Base-by-base conservation (phyloP, 2,113 vertebrate genomes). In the Microcebus griseorufus region DNA sequence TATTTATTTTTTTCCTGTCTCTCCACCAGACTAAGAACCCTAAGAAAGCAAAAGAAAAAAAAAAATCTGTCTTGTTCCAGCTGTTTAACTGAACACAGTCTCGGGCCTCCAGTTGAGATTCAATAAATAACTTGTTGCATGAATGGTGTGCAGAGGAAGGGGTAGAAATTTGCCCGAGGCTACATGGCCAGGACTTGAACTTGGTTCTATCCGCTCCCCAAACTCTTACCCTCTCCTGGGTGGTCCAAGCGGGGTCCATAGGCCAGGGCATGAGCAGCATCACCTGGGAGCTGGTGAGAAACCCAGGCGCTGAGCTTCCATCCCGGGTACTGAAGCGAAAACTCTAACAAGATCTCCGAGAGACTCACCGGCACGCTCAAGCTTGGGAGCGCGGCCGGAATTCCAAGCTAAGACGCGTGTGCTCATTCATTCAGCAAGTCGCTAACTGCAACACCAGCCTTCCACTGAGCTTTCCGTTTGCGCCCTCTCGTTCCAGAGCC, bases 241-340 rank as follows among this genome's bases (percentile, higher is more conserved):
- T 48, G 9, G 10, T 48, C 69, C 39, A 37, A 17, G 2, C 7
- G 39, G 42, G 34, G 16, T 39, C 42, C 80, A 55, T 2, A 48
- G 16, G 8, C 64, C 37, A 42, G 23, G 34, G 78, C 34, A 32
- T 13, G 9, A 4, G 3, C 1, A 5, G 3, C 1, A 5, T 27
- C n/a, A 83, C 25, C 14, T 9, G n/a, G 39, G 58, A 81, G 29
- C 69, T 67, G 12, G 9, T 37, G 55, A 64, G 64, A 78, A 73
- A 82, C 48, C 34, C 32, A 16, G 34, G 23, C 3, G 22, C 45
- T 76, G 29, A 55, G 39, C 27, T 23, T 85, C n/a, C 29, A 65
- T 5, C 45, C 53, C 29, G 32, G 45, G n/a, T 27, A 2, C 3
- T n/a, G 18, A 79, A 84, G 37, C 39, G n/a, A 79, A 89, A 78